Evolutionary conservation across 1,140 invertebrate genomes (phyloP), one percentile per base, ranked within the genome.

Genomic region (Meteorus sp.): DNA sequence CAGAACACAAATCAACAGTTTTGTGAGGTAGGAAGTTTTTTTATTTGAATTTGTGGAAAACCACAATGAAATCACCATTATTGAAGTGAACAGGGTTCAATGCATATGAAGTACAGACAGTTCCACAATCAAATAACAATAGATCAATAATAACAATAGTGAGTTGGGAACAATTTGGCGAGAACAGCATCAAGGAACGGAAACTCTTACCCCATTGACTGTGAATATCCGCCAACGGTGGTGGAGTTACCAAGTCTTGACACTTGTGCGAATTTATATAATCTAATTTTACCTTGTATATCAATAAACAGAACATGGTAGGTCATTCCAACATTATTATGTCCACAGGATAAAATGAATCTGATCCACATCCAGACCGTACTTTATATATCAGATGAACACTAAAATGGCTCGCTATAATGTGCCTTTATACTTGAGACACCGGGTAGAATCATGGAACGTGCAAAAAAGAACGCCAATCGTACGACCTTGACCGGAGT

Each of bases 181-280:
- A 15, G 22, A 37, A 11, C 39, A 37, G 60, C 69, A 62, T 61
- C 71, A 67, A 75, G 65, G 68, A 73, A 67, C 67, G 74, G 74
- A 67, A 75, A 76, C 73, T 76, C 74, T 64, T 72, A 75, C 74
- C 71, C 74, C 74, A 76, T 76, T 76, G 74, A 70, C 74, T 56
- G 39, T 60, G 67, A 55, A 25, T 35, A 61, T 62, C 53, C 71
- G 73, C 74, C 74, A 76, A 76, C 74, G 74, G 74, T 76, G 74
- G 74, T 76, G 73, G 74, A 76, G 74, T 76, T 76, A 76, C 74
- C 74, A 76, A 68, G 64, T 70, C 71, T 75, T 71, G 66, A 67
- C 64, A 63, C 70, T 64, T 63, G 11, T 7, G n/a, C 33, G 9
- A n/a, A n/a, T 17, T 8, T 50, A 19, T 13, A 1, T 19, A 8